These are phyloP conservation scores for Chlorops oryzae DNA, from an alignment of 1,140 invertebrate genomes.

Conservation along the genomic window DNA sequence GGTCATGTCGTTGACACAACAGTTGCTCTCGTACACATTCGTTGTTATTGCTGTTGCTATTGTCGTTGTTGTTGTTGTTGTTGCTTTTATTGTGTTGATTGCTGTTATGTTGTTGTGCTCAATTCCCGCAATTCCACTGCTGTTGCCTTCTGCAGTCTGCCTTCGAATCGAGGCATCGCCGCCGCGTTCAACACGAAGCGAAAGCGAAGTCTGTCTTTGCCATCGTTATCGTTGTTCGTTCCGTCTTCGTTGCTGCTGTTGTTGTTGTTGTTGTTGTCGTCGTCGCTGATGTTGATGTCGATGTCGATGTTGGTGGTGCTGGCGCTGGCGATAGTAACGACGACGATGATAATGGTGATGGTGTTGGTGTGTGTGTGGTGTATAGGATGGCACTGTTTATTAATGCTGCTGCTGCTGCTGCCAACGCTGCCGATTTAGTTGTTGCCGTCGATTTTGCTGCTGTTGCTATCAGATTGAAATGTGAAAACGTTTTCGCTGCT, in stretches of 20 bases:
- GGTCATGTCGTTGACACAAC: too few species aligned
- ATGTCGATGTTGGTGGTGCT: background rate
- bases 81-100: background rate
- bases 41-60: background rate
- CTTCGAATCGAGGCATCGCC: too few species aligned
- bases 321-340: background rate
- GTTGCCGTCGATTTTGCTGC: background rate
- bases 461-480: background rate
- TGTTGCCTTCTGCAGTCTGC: too few species aligned
- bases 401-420: background rate
- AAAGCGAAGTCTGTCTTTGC: background rate
- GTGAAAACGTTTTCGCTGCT: background rate
- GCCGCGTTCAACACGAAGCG: too few species aligned
- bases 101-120: too few species aligned
- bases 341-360: background rate
- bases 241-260: background rate
- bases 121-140: too few species aligned
- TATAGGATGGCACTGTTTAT: conserved; percentile 1
- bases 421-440: background rate
- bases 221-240: background rate
- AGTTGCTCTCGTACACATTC: background rate
- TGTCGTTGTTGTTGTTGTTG: background rate
- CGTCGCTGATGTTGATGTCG: background rate
- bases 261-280: background rate
- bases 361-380: background rate